Evolutionary conservation across 1,140 invertebrate genomes (phyloP).

Genomic region (Campoletis sonorensis): DNA sequence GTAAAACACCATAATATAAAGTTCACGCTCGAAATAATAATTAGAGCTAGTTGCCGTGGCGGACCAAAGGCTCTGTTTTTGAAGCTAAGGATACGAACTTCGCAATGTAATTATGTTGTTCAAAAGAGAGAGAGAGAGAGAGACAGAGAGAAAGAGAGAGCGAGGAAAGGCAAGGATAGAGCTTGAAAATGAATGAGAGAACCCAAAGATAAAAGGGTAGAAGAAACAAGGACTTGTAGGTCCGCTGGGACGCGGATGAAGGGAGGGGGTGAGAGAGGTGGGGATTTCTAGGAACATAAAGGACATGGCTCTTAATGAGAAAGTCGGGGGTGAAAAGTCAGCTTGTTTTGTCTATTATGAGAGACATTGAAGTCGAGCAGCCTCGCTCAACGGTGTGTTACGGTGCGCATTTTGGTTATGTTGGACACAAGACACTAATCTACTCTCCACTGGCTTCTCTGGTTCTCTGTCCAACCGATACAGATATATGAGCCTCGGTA

Average conservation of each 20-base stretch:
- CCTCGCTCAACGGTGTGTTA: not conserved
- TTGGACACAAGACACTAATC: conserved; percentile 24
- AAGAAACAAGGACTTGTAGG: not conserved
- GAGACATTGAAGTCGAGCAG: conserved; percentile 14
- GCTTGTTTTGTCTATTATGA: conserved; percentile 38
- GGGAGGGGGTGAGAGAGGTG: not conserved
- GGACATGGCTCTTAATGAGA: conserved; percentile 42
- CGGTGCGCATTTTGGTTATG: conserved; percentile 7
- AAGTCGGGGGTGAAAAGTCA: conserved; percentile 39
- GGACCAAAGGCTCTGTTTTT: not conserved
- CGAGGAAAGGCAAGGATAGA: not conserved
- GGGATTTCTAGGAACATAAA: conserved; percentile 27
- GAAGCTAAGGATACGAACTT: conserved; percentile 14
- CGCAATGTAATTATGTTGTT: conserved; percentile 39
- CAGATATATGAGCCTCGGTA: not conserved
- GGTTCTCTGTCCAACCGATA: not conserved
- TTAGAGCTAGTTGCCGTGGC: not conserved
- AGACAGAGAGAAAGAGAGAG: not conserved
- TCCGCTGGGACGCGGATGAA: not conserved
- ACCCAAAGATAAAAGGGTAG: conserved; percentile 26
- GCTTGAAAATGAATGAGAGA: conserved; percentile 1
- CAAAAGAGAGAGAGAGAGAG: not conserved
- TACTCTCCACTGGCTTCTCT: not conserved
- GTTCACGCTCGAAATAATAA: conserved; percentile 22
- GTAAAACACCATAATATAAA: conserved; percentile 3